These are phyloP conservation scores for Zaprionus bogoriensis DNA, from an alignment of 2,888 invertebrate species.

Conservation along the genomic window DNA sequence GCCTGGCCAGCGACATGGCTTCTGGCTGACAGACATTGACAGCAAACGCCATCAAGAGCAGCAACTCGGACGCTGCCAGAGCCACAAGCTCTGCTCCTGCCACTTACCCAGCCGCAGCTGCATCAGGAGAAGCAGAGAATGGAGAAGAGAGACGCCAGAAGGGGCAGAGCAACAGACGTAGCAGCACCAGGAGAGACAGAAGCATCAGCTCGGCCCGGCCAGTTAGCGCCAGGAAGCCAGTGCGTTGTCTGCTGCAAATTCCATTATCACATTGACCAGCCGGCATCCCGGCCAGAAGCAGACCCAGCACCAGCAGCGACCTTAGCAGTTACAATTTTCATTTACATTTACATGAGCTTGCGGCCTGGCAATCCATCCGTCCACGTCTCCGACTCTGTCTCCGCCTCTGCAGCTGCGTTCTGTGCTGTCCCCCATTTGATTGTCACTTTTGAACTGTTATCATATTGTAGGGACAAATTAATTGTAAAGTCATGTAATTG, in stretches of 20 bases:
- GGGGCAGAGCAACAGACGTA: too few relatives aligned
- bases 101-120: too few relatives aligned
- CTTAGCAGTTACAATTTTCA: conserved; percentile 33
- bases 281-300: neutral
- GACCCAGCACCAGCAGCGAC: neutral
- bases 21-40: conserved; percentile 16
- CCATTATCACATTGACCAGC: conserved; percentile 34
- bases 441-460: conserved; percentile 50
- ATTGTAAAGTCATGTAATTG: conserved; percentile 74
- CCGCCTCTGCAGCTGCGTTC: neutral
- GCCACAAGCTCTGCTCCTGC: neutral
- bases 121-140: too few relatives aligned
- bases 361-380: conserved; percentile 4
- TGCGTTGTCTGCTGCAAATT: conserved; percentile 35
- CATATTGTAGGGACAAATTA: conserved; percentile 64
- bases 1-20: conserved; percentile 2
- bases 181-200: too few relatives aligned
- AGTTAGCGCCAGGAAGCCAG: conserved; percentile 22
- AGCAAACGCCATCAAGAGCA: conserved; percentile 24
- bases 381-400: neutral
- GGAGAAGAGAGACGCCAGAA: too few relatives aligned
- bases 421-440: conserved; percentile 23
- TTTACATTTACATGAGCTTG: conserved; percentile 35
- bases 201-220: neutral
- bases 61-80: conserved; percentile 7